phyloP scores from a whole-genome alignment of 92 coral and sea anemone genomes.

The Meandrina meandrites region DNA sequence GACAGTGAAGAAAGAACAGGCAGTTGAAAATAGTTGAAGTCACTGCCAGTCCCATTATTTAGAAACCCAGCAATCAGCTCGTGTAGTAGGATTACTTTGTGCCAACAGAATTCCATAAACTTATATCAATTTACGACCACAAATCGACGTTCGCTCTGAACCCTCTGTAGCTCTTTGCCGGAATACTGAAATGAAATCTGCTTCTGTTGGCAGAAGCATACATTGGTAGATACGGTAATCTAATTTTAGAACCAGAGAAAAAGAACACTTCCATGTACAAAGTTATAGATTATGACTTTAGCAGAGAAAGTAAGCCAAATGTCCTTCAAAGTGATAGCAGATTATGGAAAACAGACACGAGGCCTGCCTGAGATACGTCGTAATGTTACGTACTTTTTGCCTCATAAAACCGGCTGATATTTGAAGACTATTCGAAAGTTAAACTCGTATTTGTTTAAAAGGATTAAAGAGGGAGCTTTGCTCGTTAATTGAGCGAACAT shows the following conservation, averaged over 20 bases:
- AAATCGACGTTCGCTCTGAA: neutral
- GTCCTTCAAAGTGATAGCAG: neutral
- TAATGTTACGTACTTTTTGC: neutral
- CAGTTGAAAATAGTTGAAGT: no score
- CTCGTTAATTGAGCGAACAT: neutral
- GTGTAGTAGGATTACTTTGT: neutral
- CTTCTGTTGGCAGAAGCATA: neutral
- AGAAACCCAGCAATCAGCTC: neutral
- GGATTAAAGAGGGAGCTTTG: neutral
- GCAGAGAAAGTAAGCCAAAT: neutral
- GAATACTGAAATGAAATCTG: neutral
- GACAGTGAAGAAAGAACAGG: no score
- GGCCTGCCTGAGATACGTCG: neutral
- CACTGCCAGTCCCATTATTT: no score
- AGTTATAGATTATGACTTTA: neutral
- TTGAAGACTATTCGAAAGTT: neutral
- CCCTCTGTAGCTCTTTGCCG: no score
- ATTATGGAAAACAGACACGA: neutral
- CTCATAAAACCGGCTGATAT: neutral
- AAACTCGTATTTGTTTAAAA: neutral
- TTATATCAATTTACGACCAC: no score
- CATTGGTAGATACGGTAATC: neutral
- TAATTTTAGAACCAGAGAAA: neutral
- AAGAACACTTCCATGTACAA: neutral
- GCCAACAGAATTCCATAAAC: neutral